Evolutionary conservation across 2,113 vertebrate species (phyloP).

Genomic region (Pseudopodoces humilis): DNA sequence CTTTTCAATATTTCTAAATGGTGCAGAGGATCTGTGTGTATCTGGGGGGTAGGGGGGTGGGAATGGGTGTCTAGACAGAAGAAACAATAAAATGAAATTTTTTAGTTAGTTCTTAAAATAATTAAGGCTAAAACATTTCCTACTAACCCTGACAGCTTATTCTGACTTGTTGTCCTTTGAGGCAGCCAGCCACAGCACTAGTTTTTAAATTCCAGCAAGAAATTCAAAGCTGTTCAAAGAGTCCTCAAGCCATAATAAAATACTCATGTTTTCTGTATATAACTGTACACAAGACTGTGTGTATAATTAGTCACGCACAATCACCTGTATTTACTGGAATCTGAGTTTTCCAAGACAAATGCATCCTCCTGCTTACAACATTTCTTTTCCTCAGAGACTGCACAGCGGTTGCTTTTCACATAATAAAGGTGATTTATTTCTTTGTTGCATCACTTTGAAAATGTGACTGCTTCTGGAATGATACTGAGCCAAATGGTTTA

Average conservation of each 20-base stretch:
- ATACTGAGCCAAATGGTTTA: neutral
- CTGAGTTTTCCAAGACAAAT: neutral
- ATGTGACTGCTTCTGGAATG: neutral
- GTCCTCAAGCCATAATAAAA: neutral
- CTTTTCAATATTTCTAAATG: neutral
- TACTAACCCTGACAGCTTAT: neutral
- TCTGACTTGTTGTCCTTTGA: neutral
- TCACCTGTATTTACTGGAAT: neutral
- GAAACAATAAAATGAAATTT: neutral
- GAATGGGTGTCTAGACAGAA: neutral
- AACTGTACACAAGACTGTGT: neutral
- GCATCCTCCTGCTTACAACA: neutral
- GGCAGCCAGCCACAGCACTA: neutral
- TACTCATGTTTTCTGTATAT: neutral
- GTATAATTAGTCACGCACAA: neutral
- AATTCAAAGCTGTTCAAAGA: neutral
- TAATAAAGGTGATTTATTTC: neutral
- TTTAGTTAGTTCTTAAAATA: neutral
- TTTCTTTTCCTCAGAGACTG: neutral
- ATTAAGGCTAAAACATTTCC: neutral
- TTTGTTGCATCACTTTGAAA: neutral
- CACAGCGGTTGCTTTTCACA: neutral
- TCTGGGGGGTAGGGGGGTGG: too few species aligned
- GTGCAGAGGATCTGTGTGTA: neutral
- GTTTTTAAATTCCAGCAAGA: neutral